phyloP scores from a whole-genome alignment of 2,888 invertebrate species.

The Punctoribates punctum region DNA sequence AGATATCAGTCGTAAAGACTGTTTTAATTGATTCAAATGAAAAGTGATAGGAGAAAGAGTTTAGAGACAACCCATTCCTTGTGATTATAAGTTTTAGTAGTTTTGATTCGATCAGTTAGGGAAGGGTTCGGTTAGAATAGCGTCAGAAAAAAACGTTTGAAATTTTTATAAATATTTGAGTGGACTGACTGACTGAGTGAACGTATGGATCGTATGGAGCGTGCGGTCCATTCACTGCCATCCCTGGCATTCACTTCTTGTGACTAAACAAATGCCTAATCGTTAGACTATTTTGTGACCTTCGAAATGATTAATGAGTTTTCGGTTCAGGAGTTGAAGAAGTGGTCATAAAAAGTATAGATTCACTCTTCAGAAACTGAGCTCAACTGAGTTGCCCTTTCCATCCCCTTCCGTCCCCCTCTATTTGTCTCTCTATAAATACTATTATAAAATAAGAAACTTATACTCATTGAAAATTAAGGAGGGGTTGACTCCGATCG shows the following conservation, averaged over 20 bases:
- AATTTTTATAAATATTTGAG: slow-evolving; percentile 1
- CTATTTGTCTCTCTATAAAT: slow-evolving; percentile 7
- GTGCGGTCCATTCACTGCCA: neutral
- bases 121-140: neutral
- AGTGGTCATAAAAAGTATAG: slow-evolving; percentile 36
- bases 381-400: neutral
- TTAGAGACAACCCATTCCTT: neutral
- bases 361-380: neutral
- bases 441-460: too few relatives aligned
- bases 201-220: slow-evolving; percentile 6
- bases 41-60: neutral
- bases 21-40: neutral
- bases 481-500: too few relatives aligned
- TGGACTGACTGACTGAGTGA: neutral
- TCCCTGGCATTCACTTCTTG: neutral
- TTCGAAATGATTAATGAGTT: slow-evolving; percentile 31
- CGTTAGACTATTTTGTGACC: slow-evolving; percentile 16
- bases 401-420: neutral
- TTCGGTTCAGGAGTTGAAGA: slow-evolving; percentile 6
- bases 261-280: slow-evolving; percentile 17
- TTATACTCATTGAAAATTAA: too few relatives aligned
- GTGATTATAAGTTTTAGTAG: slow-evolving; percentile 4
- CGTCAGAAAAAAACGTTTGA: neutral
- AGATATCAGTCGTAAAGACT: neutral
- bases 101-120: slow-evolving; percentile 13